Base-by-base conservation (phyloP, 2,888 invertebrate species). In the Scaptomyza parva region DNA sequence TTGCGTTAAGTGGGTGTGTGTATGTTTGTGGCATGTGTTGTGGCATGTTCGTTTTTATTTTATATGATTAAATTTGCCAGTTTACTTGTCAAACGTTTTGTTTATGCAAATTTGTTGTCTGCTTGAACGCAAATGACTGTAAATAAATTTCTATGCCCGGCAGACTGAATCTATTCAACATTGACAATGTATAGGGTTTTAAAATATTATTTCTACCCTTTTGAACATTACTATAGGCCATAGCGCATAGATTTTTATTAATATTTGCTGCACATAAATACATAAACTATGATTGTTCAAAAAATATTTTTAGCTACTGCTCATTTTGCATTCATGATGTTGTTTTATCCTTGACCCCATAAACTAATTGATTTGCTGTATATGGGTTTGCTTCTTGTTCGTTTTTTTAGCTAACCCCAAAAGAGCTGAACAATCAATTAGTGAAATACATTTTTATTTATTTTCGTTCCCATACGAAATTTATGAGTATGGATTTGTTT, bases 51-150 rank as follows among this genome's bases (percentile, higher is more conserved):
- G 59, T 22, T 64, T 65, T 78, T 69, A 66, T 73, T 79, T 70
- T 63, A 61, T 72, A 72, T 73, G 73, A 83, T 83, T 83, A 76
- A 83, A 86, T 81, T 79, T 84, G 64, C 24, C 59, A 80, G 65
- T 71, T 86, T 75, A 64, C 48, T 65, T 69, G 52, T 51, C 69
- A 54, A 62, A 24, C 59, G 53, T 76, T 72, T 82, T 60, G 58
- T 44, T 70, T 69, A 86, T 71, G 83, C 71, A 82, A 80, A 80
- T 80, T 51, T 26, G 2, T 30, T 30, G 43, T 48, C 8, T 37
- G 67, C 44, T 20, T 20, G 37, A 8, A 12, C 37, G 44, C 33
- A 33, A 44, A 17, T 11, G 30, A 37, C 37, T 50, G 9, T 28
- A 30, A 18, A 41, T 58, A 37, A 63, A 39, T 48, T 48, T 33